Percentiles rank a stretch among this genome's conserved stretches.
Evolutionary conservation across 1,140 invertebrate genomes (phyloP).

Genomic region (Tyrophagus putrescentiae): DNA sequence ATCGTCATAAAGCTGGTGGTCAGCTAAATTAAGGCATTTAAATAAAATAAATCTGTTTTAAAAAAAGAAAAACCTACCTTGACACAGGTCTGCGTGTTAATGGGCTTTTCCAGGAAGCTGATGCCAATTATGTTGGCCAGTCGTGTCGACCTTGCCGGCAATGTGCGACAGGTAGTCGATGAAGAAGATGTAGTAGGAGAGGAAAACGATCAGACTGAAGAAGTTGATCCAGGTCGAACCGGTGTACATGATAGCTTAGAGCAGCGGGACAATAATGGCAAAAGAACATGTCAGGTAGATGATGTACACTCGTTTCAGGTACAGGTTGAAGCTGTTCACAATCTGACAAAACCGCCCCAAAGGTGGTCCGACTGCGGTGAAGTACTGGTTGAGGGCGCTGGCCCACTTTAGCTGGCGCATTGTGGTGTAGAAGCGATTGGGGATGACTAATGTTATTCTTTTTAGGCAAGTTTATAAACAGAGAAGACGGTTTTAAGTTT

Average conservation of each 20-base stretch:
- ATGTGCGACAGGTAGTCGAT: constrained; percentile 7
- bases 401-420: neutral
- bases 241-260: neutral
- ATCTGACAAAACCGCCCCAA: neutral
- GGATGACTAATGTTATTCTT: no score
- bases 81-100: constrained; percentile 3
- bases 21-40: neutral
- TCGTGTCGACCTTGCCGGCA: neutral
- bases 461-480: no score
- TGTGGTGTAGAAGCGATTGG: neutral
- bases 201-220: neutral
- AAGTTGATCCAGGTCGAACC: neutral
- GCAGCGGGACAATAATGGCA: neutral
- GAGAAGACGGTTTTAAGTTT: no score
- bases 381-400: neutral
- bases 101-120: neutral
- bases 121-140: neutral
- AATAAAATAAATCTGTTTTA: neutral
- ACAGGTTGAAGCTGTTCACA: neutral
- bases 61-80: neutral
- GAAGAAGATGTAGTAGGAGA: constrained; percentile 3
- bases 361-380: neutral
- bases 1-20: neutral
- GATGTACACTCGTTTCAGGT: neutral
- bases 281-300: constrained; percentile 9